Base-by-base conservation (phyloP, 2,113 vertebrate species). In the Charadrius vociferus region DNA sequence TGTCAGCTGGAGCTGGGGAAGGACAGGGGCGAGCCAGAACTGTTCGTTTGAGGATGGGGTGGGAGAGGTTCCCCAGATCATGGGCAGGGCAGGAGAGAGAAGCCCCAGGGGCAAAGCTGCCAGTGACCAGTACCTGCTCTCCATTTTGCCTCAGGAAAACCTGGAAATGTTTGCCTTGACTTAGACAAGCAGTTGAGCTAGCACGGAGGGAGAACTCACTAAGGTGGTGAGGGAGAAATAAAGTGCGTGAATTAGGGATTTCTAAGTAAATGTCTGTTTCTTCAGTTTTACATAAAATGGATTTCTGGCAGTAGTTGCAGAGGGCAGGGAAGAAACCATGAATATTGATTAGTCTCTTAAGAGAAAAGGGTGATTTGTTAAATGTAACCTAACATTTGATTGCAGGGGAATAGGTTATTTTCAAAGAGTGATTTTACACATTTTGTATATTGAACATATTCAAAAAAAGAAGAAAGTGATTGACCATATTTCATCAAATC, bases 351-450 rank as follows among this genome's bases (percentile, higher is more conserved):
- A 59, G 26, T 32, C n/a, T 79, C 24, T 52, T 41, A 91, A 86
- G 70, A 93, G 52, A 63, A 88, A 90, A 86, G 73, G 78, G 73
- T 81, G 66, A 49, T 79, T 96, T 94, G 65, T 95, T 87, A 85
- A 84, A 74, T 30, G 56, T 79, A 93, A 93, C 70, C 66, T 85
- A 71, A 79, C 37, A 37, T 68, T 79, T 91, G 77, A 91, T 87
- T 91, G 61, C 26, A 14, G 55, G 22, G 86, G 39, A 89, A 79
- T 47, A 96, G 77, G 86, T 87, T 97, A 93, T 93, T 95, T 95
- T 93, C 77, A 39, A 81, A 67, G 87, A 88, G 61, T 68, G 66
- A 75, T 71, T 81, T 83, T 61, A 58, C 23, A 81, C 73, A 52
- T 91, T 89, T 81, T 79, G 3, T 79, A 30, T 79, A 75, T 68